Evolutionary conservation across 2,888 invertebrate species (phyloP).

Genomic region (Seladonia tumulorum): DNA sequence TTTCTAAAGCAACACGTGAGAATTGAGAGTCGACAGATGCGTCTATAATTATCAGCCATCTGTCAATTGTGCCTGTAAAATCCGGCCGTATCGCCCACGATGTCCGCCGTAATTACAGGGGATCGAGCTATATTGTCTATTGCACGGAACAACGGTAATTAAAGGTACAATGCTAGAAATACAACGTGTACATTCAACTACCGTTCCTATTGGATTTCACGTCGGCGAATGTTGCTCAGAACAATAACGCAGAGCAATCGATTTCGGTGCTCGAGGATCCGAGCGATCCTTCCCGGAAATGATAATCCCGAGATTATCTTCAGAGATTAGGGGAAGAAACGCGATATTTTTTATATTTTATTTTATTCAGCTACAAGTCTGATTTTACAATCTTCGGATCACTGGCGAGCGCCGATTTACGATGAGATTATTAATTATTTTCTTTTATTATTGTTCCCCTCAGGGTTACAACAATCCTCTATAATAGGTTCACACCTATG

Average conservation of each 20-base stretch:
- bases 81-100: constrained; percentile 22
- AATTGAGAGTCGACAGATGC: constrained; percentile 24
- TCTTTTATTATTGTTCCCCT: too few species aligned
- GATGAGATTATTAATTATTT: too few species aligned
- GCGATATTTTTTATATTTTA: too few species aligned
- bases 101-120: constrained; percentile 14
- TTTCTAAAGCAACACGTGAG: constrained; percentile 49
- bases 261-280: background rate
- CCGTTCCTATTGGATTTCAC: background rate
- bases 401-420: too few species aligned
- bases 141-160: constrained; percentile 9
- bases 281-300: background rate
- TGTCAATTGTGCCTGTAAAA: constrained; percentile 10
- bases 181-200: background rate
- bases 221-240: background rate
- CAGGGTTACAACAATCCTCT: too few species aligned
- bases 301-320: background rate
- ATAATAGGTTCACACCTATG: too few species aligned
- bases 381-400: background rate
- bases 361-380: too few species aligned
- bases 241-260: background rate
- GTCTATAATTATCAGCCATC: constrained; percentile 31
- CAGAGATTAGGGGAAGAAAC: background rate
- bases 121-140: constrained; percentile 5
- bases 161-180: background rate